Conservation (phyloP, 1,140 invertebrate genomes). For the Rhyzopertha dominica region DNA sequence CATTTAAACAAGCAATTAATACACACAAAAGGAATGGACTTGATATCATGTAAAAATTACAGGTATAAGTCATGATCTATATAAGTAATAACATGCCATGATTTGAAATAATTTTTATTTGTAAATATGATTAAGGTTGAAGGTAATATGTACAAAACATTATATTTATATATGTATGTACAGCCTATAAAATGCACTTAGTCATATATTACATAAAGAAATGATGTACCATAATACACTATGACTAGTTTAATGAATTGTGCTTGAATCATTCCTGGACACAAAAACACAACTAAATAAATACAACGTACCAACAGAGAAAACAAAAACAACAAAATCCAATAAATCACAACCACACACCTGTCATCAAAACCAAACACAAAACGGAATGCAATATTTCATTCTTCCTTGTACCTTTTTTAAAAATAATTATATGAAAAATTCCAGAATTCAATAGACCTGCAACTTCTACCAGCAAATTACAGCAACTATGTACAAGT, state of each 20-base stretch:
- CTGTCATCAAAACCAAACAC: conserved; percentile 11
- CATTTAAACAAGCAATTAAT: no score
- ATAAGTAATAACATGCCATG: no score
- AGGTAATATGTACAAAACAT: conserved; percentile 44
- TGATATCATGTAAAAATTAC: no score
- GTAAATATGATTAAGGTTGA: conserved; percentile 39
- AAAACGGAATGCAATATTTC: conserved; percentile 33
- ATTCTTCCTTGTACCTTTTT: conserved; percentile 19
- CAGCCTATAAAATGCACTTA: conserved; percentile 40
- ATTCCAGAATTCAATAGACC: conserved; percentile 4
- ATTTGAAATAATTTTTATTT: conserved; percentile 36
- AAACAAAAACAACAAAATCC: no score
- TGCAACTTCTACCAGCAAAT: conserved; percentile 1
- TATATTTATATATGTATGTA: conserved; percentile 40
- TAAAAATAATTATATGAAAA: conserved; percentile 31
- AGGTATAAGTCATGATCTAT: no score
- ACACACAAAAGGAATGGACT: no score
- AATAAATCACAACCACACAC: no score
- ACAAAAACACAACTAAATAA: conserved; percentile 24
- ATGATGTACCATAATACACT: conserved; percentile 38
- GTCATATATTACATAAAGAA: conserved; percentile 28
- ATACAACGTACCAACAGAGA: background rate
- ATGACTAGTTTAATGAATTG: conserved; percentile 40
- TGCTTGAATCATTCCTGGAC: conserved; percentile 26
- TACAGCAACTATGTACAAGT: conserved; percentile 18